Evolutionary conservation across 2,888 invertebrate genomes (phyloP).

Genomic region (Archaeoteleia sp.): DNA sequence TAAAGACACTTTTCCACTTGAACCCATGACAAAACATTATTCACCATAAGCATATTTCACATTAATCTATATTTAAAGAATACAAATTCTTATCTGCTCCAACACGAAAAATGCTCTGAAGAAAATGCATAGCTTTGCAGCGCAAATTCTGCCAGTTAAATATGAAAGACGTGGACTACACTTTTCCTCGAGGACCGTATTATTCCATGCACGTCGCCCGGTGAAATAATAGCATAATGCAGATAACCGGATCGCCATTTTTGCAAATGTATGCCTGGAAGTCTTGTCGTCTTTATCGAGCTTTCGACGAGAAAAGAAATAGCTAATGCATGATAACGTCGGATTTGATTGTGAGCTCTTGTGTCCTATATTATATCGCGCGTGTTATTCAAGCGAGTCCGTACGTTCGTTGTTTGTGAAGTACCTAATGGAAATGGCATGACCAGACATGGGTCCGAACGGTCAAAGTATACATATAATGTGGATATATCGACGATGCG

Average conservation of each 20-base stretch:
- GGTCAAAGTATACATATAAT: constrained; percentile 33
- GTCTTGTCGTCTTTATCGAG: constrained; percentile 25
- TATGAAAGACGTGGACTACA: constrained; percentile 29
- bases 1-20: too few species aligned
- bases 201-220: constrained; percentile 40
- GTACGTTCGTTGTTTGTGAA: constrained; percentile 14
- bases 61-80: constrained; percentile 12
- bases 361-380: too few species aligned
- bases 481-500: constrained; percentile 3
- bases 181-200: constrained; percentile 26
- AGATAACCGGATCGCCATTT: constrained; percentile 44
- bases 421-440: constrained; percentile 17
- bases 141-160: constrained; percentile 32
- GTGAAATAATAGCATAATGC: constrained; percentile 47
- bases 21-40: too few species aligned
- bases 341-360: background rate
- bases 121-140: constrained; percentile 31
- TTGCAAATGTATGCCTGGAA: constrained; percentile 21
- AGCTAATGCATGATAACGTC: constrained; percentile 8
- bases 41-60: too few species aligned
- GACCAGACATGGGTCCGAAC: constrained; percentile 2
- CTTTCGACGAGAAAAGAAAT: constrained; percentile 15
- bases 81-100: constrained; percentile 31
- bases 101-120: constrained; percentile 27
- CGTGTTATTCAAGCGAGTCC: too few species aligned